Percentiles rank a stretch among this genome's conserved stretches.
phyloP scores from a whole-genome alignment of 2,797 vertebrate species.

The Eulemur albifrons region DNA sequence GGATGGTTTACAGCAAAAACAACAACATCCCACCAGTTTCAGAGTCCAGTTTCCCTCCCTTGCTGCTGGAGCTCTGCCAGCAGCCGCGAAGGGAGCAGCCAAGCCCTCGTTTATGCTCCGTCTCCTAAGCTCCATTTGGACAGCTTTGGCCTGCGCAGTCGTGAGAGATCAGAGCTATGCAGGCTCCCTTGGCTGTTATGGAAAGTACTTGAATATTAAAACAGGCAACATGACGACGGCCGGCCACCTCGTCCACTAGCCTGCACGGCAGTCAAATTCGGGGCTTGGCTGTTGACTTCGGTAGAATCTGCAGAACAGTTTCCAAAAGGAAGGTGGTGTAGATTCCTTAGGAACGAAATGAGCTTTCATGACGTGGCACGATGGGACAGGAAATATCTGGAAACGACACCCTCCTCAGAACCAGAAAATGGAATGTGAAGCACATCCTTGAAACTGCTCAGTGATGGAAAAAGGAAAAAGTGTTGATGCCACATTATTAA shows the following conservation, averaged over 20 bases:
- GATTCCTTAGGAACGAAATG: conserved; percentile 30
- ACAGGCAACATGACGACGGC: background rate
- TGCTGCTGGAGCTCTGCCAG: background rate
- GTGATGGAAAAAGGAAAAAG: background rate
- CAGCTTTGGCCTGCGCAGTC: fast-evolving
- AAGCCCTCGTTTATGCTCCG: background rate
- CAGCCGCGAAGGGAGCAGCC: conserved; percentile 16
- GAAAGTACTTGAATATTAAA: background rate
- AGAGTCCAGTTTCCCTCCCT: conserved; percentile 37
- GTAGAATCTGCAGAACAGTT: conserved; percentile 54
- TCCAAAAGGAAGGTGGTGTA: conserved; percentile 32
- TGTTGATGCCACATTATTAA: background rate
- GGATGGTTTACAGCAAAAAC: conserved; percentile 67
- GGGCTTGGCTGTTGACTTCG: conserved; percentile 51
- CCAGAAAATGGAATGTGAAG: background rate
- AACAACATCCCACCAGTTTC: conserved; percentile 51
- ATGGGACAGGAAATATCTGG: conserved; percentile 22
- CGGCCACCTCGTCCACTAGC: background rate
- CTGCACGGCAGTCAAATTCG: background rate
- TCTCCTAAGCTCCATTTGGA: background rate
- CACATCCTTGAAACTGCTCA: background rate
- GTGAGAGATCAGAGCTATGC: fast-evolving
- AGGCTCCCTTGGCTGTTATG: background rate
- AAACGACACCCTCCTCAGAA: background rate
- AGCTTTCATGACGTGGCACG: conserved; percentile 1